Evolutionary conservation across 1,140 invertebrate genomes (phyloP).

Genomic region (Pectinophora gossypiella): DNA sequence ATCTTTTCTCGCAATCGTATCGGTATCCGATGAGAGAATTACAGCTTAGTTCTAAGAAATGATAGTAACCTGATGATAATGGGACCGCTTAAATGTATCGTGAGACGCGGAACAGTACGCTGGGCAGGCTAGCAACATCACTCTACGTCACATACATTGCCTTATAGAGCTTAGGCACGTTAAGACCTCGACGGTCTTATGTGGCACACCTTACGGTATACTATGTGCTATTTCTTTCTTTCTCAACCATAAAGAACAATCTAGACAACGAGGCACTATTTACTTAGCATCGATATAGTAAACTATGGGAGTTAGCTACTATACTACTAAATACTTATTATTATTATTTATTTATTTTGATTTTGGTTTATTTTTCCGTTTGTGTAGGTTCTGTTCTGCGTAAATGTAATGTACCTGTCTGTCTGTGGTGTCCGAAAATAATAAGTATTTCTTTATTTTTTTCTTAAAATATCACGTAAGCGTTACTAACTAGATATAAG

Average conservation of each 20-base stretch:
- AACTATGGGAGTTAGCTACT: too few species aligned
- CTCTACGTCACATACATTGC: not conserved
- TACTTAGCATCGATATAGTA: too few species aligned
- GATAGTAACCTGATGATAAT: not conserved
- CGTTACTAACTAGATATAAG: too few species aligned
- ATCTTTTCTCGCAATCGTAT: not conserved
- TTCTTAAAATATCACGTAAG: too few species aligned
- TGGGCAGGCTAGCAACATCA: not conserved
- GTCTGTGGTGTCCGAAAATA: too few species aligned
- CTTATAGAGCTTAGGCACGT: not conserved
- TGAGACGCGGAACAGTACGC: not conserved
- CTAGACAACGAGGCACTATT: not conserved
- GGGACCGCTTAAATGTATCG: not conserved
- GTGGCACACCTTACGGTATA: constrained; percentile 1
- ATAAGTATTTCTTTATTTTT: too few species aligned
- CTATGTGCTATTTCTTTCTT: not conserved
- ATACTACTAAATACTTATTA: too few species aligned
- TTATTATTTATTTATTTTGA: too few species aligned
- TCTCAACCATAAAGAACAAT: not conserved
- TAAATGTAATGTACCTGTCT: too few species aligned
- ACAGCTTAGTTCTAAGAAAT: not conserved
- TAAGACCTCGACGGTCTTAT: not conserved
- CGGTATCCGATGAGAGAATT: too few species aligned
- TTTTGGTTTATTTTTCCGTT: too few species aligned
- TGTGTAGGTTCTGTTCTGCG: too few species aligned